A percentile compares a stretch with the other conserved stretches of the same genome.
Evolutionary conservation across 30 jellyfish, hydroid and myxozoan genomes (phyloP).

Genomic region (Pseudorhiza aurosa): DNA sequence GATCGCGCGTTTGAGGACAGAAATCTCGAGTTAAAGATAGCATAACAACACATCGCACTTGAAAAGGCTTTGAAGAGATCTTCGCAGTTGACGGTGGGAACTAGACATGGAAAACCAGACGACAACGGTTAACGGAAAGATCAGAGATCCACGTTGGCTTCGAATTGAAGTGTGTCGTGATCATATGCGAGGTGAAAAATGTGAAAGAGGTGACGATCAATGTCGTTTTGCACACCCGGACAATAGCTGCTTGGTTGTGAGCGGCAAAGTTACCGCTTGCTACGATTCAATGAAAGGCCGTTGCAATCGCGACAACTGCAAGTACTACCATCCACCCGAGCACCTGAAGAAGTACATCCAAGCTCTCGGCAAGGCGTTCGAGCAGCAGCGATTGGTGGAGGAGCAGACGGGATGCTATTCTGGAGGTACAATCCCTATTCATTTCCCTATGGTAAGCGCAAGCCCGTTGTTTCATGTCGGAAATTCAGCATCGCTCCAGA

Average conservation of each 20-base stretch:
- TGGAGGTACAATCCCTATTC: conserved; percentile 18
- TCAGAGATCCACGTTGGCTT: conserved; percentile 77
- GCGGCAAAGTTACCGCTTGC: conserved; percentile 61
- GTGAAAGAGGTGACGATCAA: conserved; percentile 52
- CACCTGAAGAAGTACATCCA: conserved; percentile 48
- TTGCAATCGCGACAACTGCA: conserved; percentile 61
- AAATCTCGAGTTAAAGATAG: background rate
- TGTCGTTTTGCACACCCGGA: conserved; percentile 71
- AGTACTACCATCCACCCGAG: conserved; percentile 68
- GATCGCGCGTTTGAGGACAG: background rate
- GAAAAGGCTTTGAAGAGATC: too few species aligned
- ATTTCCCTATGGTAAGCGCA: conserved; percentile 7
- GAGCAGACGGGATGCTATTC: conserved; percentile 34
- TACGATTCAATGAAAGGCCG: conserved; percentile 66
- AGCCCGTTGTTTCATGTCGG: conserved; percentile 18
- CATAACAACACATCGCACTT: background rate
- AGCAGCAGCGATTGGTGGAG: conserved; percentile 62
- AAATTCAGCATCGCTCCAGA: background rate
- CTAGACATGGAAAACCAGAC: conserved; percentile 19
- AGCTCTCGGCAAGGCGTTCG: conserved; percentile 70
- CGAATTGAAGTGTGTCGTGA: conserved; percentile 68
- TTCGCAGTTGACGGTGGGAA: background rate
- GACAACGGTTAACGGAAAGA: conserved; percentile 31
- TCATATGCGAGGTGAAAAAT: conserved; percentile 48
- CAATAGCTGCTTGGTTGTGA: conserved; percentile 35